phyloP scores from a whole-genome alignment of 2,797 vertebrate species.

The Protosalanx chinensis region DNA sequence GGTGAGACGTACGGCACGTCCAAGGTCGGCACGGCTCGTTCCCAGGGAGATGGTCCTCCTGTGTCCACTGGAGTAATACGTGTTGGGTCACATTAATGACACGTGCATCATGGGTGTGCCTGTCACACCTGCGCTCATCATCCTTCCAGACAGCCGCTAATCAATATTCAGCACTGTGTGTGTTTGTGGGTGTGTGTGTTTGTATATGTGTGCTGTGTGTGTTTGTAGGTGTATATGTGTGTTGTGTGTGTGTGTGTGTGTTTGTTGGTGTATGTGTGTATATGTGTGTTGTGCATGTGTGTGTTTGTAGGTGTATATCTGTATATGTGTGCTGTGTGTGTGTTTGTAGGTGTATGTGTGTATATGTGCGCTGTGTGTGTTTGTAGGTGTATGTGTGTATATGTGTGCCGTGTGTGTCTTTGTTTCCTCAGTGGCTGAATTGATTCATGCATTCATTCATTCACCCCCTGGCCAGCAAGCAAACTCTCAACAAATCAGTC shows the following conservation, averaged over 20 bases:
- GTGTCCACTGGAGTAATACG: conserved; percentile 43
- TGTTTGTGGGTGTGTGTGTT: background rate
- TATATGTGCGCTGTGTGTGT: conserved; percentile 14
- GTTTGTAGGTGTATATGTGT: background rate
- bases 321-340: no score
- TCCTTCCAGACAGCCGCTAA: conserved; percentile 48
- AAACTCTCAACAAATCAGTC: conserved; percentile 48
- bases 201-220: background rate
- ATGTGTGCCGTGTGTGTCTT: conserved; percentile 13
- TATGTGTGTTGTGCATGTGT: conserved; percentile 6
- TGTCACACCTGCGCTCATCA: conserved; percentile 56
- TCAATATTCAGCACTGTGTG: conserved; percentile 27
- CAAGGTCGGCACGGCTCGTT: background rate
- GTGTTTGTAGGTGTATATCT: no score
- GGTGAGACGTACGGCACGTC: no score
- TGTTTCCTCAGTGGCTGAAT: background rate
- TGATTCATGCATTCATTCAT: conserved; percentile 26
- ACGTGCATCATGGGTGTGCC: conserved; percentile 32
- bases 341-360: conserved; percentile 18
- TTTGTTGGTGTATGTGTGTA: conserved; percentile 18
- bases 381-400: conserved; percentile 21
- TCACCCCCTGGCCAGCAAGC: conserved; percentile 8
- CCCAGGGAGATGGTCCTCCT: conserved; percentile 36
- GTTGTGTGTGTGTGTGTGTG: background rate
- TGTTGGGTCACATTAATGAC: conserved; percentile 20